Evolutionary conservation across 2,797 vertebrate genomes (phyloP).

Genomic region (Esox lucius): DNA sequence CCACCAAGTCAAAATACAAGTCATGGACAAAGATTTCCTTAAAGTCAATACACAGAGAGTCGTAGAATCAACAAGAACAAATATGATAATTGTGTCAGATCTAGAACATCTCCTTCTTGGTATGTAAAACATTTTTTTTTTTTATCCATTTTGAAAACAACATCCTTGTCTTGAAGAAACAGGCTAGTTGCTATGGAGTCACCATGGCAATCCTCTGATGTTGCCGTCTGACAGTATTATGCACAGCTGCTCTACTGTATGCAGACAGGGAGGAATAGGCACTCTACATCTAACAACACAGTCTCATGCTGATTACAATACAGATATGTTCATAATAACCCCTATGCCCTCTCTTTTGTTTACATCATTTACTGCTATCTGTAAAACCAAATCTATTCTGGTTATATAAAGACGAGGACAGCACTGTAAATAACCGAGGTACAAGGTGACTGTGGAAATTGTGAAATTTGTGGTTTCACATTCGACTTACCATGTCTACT

Average conservation of each 20-base stretch:
- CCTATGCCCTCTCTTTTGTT: not conserved
- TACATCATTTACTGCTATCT: not conserved
- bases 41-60: not conserved
- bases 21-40: not conserved
- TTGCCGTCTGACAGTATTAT: conserved; percentile 40
- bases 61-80: not conserved
- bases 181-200: conserved; percentile 63
- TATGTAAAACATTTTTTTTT: not conserved
- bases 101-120: not conserved
- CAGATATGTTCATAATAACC: not conserved
- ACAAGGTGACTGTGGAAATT: not conserved
- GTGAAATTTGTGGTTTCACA: not conserved
- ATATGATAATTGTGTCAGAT: not conserved
- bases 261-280: not conserved
- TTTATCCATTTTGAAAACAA: conserved; percentile 13
- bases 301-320: not conserved
- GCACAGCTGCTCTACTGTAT: conserved; percentile 40
- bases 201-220: conserved; percentile 58
- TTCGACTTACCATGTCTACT: not conserved
- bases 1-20: not conserved
- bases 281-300: not conserved
- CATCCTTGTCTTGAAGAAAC: conserved; percentile 46
- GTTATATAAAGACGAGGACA: not conserved
- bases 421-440: not conserved
- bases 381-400: not conserved